phyloP scores from a whole-genome alignment of 2,888 invertebrate species.

The Phlogophora meticulosa region DNA sequence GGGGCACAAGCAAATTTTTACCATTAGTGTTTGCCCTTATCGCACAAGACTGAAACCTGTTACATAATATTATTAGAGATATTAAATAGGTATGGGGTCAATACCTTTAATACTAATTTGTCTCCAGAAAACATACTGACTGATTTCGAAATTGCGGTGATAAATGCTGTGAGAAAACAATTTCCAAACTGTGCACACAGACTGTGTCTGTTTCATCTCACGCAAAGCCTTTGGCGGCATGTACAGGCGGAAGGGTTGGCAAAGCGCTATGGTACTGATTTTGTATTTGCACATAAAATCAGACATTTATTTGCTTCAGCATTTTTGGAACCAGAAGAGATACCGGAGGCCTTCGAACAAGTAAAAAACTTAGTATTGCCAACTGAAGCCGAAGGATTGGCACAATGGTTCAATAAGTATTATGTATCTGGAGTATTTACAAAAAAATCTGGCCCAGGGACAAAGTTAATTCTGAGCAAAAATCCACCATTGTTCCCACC shows the following conservation, averaged over 20 bases:
- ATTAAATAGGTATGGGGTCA: neutral
- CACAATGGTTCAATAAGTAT: neutral
- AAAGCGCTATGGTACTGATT: too few species aligned
- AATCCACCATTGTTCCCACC: neutral
- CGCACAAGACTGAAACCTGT: neutral
- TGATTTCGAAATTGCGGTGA: neutral
- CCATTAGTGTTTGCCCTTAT: neutral
- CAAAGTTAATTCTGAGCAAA: neutral
- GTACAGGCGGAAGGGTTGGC: conserved; percentile 17
- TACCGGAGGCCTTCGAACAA: conserved; percentile 10
- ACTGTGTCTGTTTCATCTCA: conserved; percentile 20
- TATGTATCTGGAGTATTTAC: too few species aligned
- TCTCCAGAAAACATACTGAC: neutral
- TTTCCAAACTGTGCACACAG: neutral
- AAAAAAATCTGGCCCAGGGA: neutral
- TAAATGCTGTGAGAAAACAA: neutral
- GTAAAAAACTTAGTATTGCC: neutral
- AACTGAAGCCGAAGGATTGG: neutral
- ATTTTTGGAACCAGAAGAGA: conserved; percentile 10
- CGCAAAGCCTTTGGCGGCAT: conserved; percentile 22
- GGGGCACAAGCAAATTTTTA: neutral
- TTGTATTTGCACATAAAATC: conserved; percentile 47
- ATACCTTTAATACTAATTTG: neutral
- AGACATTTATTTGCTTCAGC: conserved; percentile 45
- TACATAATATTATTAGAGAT: neutral